Evolutionary conservation across 2,113 vertebrate genomes (phyloP).

Genomic region (Mus spicilegus): DNA sequence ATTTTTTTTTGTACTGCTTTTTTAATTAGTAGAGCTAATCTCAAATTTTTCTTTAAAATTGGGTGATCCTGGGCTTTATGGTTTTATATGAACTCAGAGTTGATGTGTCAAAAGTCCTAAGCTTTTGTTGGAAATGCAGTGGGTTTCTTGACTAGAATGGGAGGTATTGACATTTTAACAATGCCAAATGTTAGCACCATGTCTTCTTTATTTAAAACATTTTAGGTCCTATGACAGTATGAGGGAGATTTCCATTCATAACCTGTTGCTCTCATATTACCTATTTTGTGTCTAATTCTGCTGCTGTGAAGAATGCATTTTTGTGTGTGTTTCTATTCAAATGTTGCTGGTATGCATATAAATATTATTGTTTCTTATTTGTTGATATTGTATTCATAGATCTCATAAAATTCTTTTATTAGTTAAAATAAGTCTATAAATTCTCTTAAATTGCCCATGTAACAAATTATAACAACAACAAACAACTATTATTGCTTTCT

Average conservation of each 20-base stretch:
- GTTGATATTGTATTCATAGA: not conserved
- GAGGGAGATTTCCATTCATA: not conserved
- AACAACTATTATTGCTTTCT: constrained; percentile 44
- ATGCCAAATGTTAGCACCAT: not conserved
- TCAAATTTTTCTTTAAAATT: constrained; percentile 44
- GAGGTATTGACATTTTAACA: constrained; percentile 38
- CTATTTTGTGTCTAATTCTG: not conserved
- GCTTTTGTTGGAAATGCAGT: constrained; percentile 22
- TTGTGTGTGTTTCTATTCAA: not conserved
- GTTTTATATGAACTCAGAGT: constrained; percentile 24
- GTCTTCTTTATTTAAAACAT: constrained; percentile 14
- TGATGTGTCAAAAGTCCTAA: constrained; percentile 39
- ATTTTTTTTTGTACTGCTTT: not conserved
- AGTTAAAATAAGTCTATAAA: constrained; percentile 25
- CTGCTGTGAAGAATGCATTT: not conserved
- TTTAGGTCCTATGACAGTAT: not conserved
- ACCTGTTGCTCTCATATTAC: not conserved
- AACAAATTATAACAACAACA: not conserved
- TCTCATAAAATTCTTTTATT: constrained; percentile 18
- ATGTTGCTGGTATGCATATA: not conserved
- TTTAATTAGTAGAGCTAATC: not conserved
- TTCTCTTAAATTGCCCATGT: constrained; percentile 38
- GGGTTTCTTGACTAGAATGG: constrained; percentile 6
- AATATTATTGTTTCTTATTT: constrained; percentile 20
- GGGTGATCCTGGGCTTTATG: not conserved